Base-by-base conservation (phyloP, 1,140 invertebrate genomes). In the Sycophila sp. region DNA sequence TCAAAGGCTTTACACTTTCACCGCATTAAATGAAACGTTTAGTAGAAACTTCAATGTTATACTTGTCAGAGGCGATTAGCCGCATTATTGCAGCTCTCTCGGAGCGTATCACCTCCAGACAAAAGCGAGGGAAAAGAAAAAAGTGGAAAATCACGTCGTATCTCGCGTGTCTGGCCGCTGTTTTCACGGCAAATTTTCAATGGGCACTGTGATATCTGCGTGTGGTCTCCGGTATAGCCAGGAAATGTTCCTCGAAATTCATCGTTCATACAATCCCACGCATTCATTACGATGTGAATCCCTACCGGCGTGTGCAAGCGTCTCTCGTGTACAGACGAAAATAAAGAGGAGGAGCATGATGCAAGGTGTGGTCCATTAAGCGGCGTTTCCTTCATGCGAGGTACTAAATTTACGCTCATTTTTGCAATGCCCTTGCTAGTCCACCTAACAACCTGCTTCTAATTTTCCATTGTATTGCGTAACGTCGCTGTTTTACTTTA, bases 201-300 rank as follows among this genome's bases (percentile, higher is more conserved):
- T 13, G 40, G 19, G 24, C 56, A 42, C 49, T 51, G 55, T 11
- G 58, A 40, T 36, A 32, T 7, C 32, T 63, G 68, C 59, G 68
- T 63, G 68, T 70, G 68, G 68, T 70, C 68, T 55, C 38, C 55
- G 42, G 65, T 47, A 32, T n/a, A 63, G 66, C 55, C 40, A 64
- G 67, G 38, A 72, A 56, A 73, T 75, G 68, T 75, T 66, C 71
- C 73, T 77, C 81, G 75, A 83, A 82, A 83, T 82, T 80, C 78
- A 80, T 76, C 80, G 73, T 77, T 75, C 77, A 77, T 77, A 62
- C 71, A 79, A 76, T 78, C 80, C 76, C 81, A 79, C 78, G 75
- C 77, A 66, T 60, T 62, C 76, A 75, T 81, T 76, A 70, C 75
- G 75, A 59, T 70, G 73, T 53, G 68, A 76, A 78, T 75, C 71